Evolutionary conservation across 92 coral and sea anemone species (phyloP).

Genomic region (Scolanthus callimorphus): DNA sequence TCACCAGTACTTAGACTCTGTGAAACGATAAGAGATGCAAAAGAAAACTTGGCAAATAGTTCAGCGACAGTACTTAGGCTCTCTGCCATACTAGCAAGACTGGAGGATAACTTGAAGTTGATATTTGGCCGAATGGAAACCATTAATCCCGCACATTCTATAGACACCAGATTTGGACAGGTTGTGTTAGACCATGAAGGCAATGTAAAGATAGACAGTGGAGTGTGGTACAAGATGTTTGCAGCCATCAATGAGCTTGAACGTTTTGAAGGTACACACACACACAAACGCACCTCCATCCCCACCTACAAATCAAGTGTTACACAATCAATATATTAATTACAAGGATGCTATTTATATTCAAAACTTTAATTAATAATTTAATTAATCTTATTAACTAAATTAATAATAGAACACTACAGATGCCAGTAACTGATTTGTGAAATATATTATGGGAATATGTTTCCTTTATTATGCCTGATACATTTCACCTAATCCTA

Average conservation of each 20-base stretch:
- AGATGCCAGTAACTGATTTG: too few species aligned
- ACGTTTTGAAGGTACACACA: constrained; percentile 2
- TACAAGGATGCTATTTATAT: too few species aligned
- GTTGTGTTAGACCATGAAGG: not conserved
- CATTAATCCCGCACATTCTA: not conserved
- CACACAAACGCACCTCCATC: too few species aligned
- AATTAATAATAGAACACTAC: too few species aligned
- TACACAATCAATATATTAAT: too few species aligned
- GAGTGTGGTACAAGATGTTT: constrained; percentile 4
- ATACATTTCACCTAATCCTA: too few species aligned
- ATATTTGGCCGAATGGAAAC: not conserved
- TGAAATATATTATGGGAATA: too few species aligned
- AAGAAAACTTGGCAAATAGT: not conserved
- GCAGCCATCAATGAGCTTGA: not conserved
- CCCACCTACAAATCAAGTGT: too few species aligned
- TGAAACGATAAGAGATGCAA: not conserved
- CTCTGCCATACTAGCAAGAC: not conserved
- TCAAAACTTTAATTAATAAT: too few species aligned
- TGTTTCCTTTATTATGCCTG: too few species aligned
- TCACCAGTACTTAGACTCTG: not conserved
- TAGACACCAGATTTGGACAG: constrained; percentile 2
- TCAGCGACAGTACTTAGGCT: not conserved
- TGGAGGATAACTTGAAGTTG: not conserved
- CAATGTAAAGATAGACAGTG: not conserved
- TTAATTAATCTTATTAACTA: too few species aligned